Percentiles rank a stretch among this genome's conserved stretches.
phyloP scores from a whole-genome alignment of 2,888 invertebrate species.

The Atethmia centrago region DNA sequence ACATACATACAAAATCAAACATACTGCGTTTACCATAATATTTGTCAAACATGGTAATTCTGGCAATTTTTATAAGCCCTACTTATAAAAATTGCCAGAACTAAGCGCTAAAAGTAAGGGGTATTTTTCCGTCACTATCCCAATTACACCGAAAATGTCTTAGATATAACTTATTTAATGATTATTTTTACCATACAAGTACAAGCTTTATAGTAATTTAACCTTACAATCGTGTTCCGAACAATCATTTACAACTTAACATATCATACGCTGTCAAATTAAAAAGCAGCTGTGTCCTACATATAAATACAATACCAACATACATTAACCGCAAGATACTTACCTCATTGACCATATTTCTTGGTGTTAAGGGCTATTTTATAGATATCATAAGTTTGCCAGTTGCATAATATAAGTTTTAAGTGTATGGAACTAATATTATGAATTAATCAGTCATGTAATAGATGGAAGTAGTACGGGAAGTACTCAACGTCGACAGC shows the following conservation, averaged over 20 bases:
- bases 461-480: conserved; percentile 60
- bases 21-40: neutral
- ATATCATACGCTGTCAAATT: conserved; percentile 72
- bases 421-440: conserved; percentile 53
- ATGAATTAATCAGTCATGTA: conserved; percentile 61
- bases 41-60: too few relatives aligned
- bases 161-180: conserved; percentile 2
- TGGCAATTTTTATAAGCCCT: neutral
- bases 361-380: conserved; percentile 23
- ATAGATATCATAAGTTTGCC: too few relatives aligned
- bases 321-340: neutral
- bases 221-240: conserved; percentile 61
- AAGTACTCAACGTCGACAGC: conserved; percentile 60
- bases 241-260: conserved; percentile 64
- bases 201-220: conserved; percentile 38
- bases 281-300: conserved; percentile 69
- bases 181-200: conserved; percentile 4
- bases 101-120: neutral
- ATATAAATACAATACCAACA: conserved; percentile 45
- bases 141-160: conserved; percentile 28
- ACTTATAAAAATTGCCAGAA: too few relatives aligned
- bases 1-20: too few relatives aligned
- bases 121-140: neutral
- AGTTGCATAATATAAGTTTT: conserved; percentile 7
- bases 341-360: conserved; percentile 1